Conservation (phyloP, 2,797 vertebrate genomes). For the Macropodus opercularis region DNA sequence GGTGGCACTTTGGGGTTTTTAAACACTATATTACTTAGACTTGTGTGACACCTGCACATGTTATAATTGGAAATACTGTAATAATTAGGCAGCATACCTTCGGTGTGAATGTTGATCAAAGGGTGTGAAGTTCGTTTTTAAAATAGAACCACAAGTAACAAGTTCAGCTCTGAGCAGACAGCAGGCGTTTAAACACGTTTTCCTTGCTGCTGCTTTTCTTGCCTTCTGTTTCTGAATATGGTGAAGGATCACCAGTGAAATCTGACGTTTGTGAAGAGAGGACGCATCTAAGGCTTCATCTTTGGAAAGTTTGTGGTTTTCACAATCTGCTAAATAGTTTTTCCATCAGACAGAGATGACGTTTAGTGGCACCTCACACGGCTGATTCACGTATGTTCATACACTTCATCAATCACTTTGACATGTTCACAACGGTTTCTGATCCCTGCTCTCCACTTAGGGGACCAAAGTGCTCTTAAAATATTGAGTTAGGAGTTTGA, state of each 20-base stretch:
- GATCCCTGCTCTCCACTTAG: constrained; percentile 1
- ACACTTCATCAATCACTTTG: constrained; percentile 64
- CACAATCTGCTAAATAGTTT: constrained; percentile 35
- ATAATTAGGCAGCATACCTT: background rate
- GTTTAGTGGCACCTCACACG: constrained; percentile 50
- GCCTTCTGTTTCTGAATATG: constrained; percentile 25
- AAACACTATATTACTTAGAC: background rate
- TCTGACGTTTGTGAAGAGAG: constrained; percentile 50
- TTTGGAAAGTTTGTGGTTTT: constrained; percentile 51
- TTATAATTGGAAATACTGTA: background rate
- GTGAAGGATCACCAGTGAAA: constrained; percentile 54
- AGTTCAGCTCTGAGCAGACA: constrained; percentile 9
- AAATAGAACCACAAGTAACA: constrained; percentile 14
- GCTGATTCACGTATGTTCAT: constrained; percentile 36
- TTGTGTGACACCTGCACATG: background rate
- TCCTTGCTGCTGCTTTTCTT: constrained; percentile 10
- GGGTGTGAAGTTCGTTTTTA: constrained; percentile 5
- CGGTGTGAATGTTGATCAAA: constrained; percentile 1
- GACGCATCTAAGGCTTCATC: constrained; percentile 31
- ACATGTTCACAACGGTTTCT: constrained; percentile 26
- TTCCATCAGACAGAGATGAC: constrained; percentile 43
- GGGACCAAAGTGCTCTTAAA: constrained; percentile 8
- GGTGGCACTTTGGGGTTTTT: background rate
- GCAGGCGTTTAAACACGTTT: constrained; percentile 19
- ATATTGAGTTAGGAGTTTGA: constrained; percentile 20